Conservation (phyloP, 2,888 invertebrate genomes). For the Atrina japonica region DNA sequence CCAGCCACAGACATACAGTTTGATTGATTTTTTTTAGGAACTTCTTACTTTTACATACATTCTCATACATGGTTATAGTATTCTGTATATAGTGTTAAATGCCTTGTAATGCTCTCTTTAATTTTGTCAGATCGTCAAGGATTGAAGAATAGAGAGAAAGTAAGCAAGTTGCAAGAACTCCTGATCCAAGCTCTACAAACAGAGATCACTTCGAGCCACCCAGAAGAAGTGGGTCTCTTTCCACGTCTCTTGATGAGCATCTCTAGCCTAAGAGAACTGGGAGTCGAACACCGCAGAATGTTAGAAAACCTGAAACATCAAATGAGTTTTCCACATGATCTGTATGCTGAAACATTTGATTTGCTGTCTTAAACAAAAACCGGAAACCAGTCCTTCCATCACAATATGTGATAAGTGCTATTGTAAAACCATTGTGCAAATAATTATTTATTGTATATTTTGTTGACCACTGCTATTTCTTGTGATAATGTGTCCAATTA, state of each 20-base stretch:
- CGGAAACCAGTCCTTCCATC: background rate
- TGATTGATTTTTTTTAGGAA: too few relatives aligned
- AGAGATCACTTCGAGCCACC: slow-evolving; percentile 74
- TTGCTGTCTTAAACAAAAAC: slow-evolving; percentile 60
- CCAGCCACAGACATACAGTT: too few relatives aligned
- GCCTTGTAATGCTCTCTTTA: too few relatives aligned
- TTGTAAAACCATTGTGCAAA: background rate
- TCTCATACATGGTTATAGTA: too few relatives aligned
- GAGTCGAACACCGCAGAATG: slow-evolving; percentile 79
- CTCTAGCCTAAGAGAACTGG: slow-evolving; percentile 78
- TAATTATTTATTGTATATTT: too few relatives aligned
- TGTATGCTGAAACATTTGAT: slow-evolving; percentile 78
- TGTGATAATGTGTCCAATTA: too few relatives aligned
- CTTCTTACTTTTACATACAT: too few relatives aligned
- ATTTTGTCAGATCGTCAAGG: slow-evolving; percentile 79
- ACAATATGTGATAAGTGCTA: slow-evolving; percentile 1
- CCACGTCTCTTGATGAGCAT: slow-evolving; percentile 80
- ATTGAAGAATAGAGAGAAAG: slow-evolving; percentile 76
- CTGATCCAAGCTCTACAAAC: slow-evolving; percentile 77
- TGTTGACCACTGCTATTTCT: too few relatives aligned
- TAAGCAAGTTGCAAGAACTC: slow-evolving; percentile 76
- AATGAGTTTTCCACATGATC: slow-evolving; percentile 76
- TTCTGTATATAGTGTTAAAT: too few relatives aligned
- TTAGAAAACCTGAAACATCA: slow-evolving; percentile 75
- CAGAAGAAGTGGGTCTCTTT: slow-evolving; percentile 75